Percentiles rank a stretch among this genome's conserved stretches.
Conservation (phyloP, 2,888 invertebrate species). For the Crepidodera aurea region DNA sequence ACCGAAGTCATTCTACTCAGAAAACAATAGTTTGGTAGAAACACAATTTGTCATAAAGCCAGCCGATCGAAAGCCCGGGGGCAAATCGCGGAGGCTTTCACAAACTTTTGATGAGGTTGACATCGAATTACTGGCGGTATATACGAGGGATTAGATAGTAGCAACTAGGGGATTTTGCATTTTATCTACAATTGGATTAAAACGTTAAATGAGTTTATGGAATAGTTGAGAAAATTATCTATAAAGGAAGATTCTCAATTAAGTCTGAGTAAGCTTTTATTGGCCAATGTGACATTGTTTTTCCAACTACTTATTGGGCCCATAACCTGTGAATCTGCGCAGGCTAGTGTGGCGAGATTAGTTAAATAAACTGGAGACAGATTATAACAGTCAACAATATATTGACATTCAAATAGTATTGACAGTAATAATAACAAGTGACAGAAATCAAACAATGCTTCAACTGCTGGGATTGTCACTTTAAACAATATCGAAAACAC, state of each 20-base stretch:
- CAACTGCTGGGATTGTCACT: no score
- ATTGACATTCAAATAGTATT: no score
- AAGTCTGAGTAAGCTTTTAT: no score
- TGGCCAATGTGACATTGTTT: no score
- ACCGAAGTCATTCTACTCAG: constrained; percentile 25
- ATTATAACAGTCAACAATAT: no score
- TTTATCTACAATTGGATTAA: not conserved
- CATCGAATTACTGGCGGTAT: constrained; percentile 12
- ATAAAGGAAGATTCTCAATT: not conserved
- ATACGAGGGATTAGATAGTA: constrained; percentile 5
- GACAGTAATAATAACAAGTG: no score
- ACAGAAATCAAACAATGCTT: no score
- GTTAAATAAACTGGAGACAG: no score
- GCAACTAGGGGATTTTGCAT: not conserved
- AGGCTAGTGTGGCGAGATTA: no score
- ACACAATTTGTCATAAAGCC: constrained; percentile 34
- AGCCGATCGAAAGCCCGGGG: constrained; percentile 23
- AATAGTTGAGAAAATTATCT: not conserved
- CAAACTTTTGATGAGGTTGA: constrained; percentile 32
- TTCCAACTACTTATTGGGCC: no score
- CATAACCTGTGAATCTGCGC: no score
- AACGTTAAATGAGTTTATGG: not conserved
- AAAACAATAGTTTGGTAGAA: constrained; percentile 30
- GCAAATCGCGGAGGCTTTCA: constrained; percentile 21
- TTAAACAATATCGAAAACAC: not conserved